phyloP scores from a whole-genome alignment of 2,797 vertebrate species.

The Myiotriccus ornatus region DNA sequence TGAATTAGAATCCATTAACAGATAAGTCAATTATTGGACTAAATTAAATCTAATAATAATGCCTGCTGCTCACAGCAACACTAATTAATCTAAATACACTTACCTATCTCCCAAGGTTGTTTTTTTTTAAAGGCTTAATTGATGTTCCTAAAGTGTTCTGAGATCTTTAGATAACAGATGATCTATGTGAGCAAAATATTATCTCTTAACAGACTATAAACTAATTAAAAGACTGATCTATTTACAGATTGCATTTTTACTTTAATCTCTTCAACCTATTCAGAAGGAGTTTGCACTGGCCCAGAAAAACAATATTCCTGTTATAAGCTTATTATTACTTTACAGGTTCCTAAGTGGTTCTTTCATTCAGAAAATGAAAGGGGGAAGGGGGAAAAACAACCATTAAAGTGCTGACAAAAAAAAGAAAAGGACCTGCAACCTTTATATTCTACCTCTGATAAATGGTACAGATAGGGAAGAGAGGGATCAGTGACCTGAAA shows the following conservation, averaged over 20 bases:
- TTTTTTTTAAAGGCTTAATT: slow-evolving; percentile 23
- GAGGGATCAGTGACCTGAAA: slow-evolving; percentile 70
- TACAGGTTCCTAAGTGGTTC: slow-evolving; percentile 49
- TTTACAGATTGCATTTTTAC: slow-evolving; percentile 61
- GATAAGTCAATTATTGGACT: slow-evolving; percentile 65
- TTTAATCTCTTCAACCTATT: slow-evolving; percentile 53
- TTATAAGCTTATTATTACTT: slow-evolving; percentile 61
- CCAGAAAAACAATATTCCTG: slow-evolving; percentile 50
- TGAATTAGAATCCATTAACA: slow-evolving; percentile 61
- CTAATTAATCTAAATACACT: slow-evolving; percentile 66
- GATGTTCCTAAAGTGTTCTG: slow-evolving; percentile 58
- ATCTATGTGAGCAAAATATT: slow-evolving; percentile 50
- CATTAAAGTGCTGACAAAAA: slow-evolving; percentile 32
- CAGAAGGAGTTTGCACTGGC: slow-evolving; percentile 14
- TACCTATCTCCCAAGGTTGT: slow-evolving; percentile 50
- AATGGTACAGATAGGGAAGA: slow-evolving; percentile 70
- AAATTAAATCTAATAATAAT: slow-evolving; percentile 62
- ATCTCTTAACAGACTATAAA: slow-evolving; percentile 58
- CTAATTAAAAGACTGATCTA: slow-evolving; percentile 55
- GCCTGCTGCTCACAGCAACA: slow-evolving; percentile 50
- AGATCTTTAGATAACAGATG: slow-evolving; percentile 52
- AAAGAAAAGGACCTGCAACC: slow-evolving; percentile 30
- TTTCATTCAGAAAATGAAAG: slow-evolving; percentile 65
- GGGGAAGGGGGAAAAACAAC: slow-evolving; percentile 31
- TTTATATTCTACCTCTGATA: slow-evolving; percentile 67